Base-by-base conservation (phyloP, 2,888 invertebrate species). In the Ophonus ardosiacus region DNA sequence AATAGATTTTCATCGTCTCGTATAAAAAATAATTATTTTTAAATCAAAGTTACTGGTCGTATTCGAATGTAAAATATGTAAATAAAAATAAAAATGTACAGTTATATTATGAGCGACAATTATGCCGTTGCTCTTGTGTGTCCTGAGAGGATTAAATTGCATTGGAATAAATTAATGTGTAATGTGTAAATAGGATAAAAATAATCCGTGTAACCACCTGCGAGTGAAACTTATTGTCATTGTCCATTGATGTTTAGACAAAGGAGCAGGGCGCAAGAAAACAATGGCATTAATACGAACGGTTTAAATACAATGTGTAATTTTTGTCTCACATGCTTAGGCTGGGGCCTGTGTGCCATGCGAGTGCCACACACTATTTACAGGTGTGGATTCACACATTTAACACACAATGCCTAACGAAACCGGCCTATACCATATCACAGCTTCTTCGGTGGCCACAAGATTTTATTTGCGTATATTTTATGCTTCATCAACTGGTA, bases 271-370 rank as follows among this genome's bases (percentile, higher is more conserved):
- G 40, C 81, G 51, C 15, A 13, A 24, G 81, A 68, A 43, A 63
- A 82, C 82, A 82, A 82, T 82, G 57, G 71, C 71, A 65, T 81
- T 81, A 81, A 81, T 81, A 68, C 51, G 24, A 17, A 56, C 57
- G 56, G 82, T 82, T 82, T 71, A 82, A 82, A 82, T 82, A 82
- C 82, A 82, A 82, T 82, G 82, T 74, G 71, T 82, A 82, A 82
- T 56, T 82, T 82, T 82, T 71, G 82, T 57, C 51, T 68, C 82
- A 71, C 71, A 82, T 56, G 68, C 21, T 71, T 68, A 71, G 82
- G 82, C 31, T 15, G 65, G 81, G 81, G 18, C 65, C 17, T n/a
- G n/a, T n/a, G 18, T 31, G 31, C 31, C 31, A 31, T 31, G 31
- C 31, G 5, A 31, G 31, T 31, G 43, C 43, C 43, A 74, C 71